These are phyloP conservation scores for Neolamprologus devosi DNA, from an alignment of 2,113 vertebrate species.

Conservation along the genomic window DNA sequence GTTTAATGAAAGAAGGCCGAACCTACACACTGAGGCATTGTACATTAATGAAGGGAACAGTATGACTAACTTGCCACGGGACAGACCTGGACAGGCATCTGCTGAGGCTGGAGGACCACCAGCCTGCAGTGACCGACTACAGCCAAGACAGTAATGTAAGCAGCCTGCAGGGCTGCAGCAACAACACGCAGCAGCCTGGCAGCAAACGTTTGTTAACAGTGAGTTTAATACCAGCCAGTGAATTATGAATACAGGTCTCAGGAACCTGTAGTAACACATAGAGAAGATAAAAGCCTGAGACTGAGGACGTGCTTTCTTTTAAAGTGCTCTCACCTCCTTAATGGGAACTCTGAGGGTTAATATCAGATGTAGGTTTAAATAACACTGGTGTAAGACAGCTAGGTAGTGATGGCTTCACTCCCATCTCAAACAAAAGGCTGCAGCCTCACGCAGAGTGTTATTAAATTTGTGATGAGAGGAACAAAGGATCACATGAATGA, in stretches of 20 bases:
- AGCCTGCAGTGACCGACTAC: background rate
- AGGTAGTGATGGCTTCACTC: background rate
- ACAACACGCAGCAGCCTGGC: background rate
- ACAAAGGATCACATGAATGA: slow-evolving; percentile 24
- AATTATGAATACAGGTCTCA: background rate
- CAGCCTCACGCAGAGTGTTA: background rate
- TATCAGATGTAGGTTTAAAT: background rate
- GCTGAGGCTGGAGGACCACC: slow-evolving; percentile 20
- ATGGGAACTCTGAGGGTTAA: background rate
- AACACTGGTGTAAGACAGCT: background rate
- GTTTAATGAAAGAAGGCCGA: background rate
- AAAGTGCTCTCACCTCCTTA: background rate
- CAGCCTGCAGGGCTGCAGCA: background rate
- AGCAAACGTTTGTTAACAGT: background rate
- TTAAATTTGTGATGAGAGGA: slow-evolving; percentile 17
- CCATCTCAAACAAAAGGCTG: background rate
- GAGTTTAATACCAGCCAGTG: background rate
- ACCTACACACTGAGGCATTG: slow-evolving; percentile 13
- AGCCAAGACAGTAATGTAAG: background rate
- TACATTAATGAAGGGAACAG: slow-evolving; percentile 27
- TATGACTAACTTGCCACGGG: slow-evolving; percentile 32
- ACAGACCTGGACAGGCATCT: slow-evolving; percentile 26
- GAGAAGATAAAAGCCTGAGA: background rate
- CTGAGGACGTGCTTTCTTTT: background rate
- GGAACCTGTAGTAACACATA: background rate